Conservation (phyloP, 2,797 vertebrate species). For the Denticeps clupeoides region DNA sequence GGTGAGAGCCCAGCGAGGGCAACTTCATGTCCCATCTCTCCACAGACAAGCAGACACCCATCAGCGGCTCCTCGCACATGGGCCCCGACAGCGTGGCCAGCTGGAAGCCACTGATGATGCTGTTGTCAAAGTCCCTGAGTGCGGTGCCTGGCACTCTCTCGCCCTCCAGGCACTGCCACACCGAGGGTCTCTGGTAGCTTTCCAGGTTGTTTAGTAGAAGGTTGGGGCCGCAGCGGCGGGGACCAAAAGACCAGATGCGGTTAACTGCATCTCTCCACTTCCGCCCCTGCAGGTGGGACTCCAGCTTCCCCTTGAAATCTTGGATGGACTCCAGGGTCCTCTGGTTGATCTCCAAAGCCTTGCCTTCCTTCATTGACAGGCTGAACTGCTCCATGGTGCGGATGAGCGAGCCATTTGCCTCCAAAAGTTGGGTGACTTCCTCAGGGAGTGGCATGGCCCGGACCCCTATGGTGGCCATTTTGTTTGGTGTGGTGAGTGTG, state of each 20-base stretch:
- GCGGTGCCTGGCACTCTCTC: slow-evolving; percentile 17
- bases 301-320: slow-evolving; percentile 67
- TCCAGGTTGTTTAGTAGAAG: slow-evolving; percentile 72
- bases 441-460: slow-evolving; percentile 77
- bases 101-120: slow-evolving; percentile 90
- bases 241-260: slow-evolving; percentile 88
- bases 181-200: slow-evolving; percentile 61
- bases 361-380: slow-evolving; percentile 71
- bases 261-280: slow-evolving; percentile 82
- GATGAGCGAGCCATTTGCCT: slow-evolving; percentile 74
- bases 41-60: slow-evolving; percentile 88
- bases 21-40: slow-evolving; percentile 76
- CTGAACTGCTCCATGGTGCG: slow-evolving; percentile 78
- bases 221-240: slow-evolving; percentile 84
- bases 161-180: slow-evolving; percentile 72
- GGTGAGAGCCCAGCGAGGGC: slow-evolving; percentile 25
- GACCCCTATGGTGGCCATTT: slow-evolving; percentile 70
- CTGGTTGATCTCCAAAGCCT: slow-evolving; percentile 52
- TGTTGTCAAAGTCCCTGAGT: slow-evolving; percentile 77
- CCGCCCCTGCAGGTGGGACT: slow-evolving; percentile 68
- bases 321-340: slow-evolving; percentile 63
- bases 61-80: slow-evolving; percentile 94
- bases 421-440: slow-evolving; percentile 74
- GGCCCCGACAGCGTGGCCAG: slow-evolving; percentile 82
- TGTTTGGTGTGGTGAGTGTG: slow-evolving; percentile 80